These are phyloP conservation scores for Dreissena rostriformis DNA, from an alignment of 1,140 invertebrate species.

Conservation along the genomic window DNA sequence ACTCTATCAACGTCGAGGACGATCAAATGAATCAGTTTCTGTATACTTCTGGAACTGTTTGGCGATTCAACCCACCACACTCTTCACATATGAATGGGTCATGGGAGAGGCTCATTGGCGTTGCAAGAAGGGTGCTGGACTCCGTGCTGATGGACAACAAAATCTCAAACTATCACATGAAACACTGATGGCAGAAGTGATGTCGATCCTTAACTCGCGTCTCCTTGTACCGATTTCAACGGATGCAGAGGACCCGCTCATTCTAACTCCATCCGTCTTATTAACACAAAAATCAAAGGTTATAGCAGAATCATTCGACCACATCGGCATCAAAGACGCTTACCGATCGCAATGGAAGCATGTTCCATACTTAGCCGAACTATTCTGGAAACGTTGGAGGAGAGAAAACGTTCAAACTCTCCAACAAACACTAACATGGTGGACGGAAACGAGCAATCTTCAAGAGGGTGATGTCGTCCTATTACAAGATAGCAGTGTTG, in stretches of 20 bases:
- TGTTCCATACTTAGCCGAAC: constrained; percentile 51
- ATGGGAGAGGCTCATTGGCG: constrained; percentile 50
- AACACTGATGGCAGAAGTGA: constrained; percentile 54
- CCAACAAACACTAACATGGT: constrained; percentile 52
- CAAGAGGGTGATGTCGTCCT: constrained; percentile 53
- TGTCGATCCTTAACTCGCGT: constrained; percentile 52
- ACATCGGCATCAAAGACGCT: constrained; percentile 24
- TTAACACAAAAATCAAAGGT: constrained; percentile 46
- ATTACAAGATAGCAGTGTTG: constrained; percentile 26
- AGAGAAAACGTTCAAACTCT: constrained; percentile 45
- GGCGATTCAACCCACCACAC: not conserved
- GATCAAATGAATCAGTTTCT: not conserved
- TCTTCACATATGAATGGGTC: constrained; percentile 27
- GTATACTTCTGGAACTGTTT: not conserved
- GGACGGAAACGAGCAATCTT: constrained; percentile 14
- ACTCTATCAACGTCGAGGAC: constrained; percentile 25
- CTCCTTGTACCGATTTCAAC: constrained; percentile 47
- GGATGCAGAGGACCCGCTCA: constrained; percentile 36
- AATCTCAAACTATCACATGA: constrained; percentile 27
- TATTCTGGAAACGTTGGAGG: constrained; percentile 56
- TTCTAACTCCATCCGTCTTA: constrained; percentile 53
- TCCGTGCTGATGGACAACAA: constrained; percentile 34
- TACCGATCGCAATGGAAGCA: constrained; percentile 44
- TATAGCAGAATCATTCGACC: not conserved
- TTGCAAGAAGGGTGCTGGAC: constrained; percentile 46